Percentiles rank a stretch among this genome's conserved stretches.
phyloP scores from a whole-genome alignment of 1,140 invertebrate genomes.

The Neodiprion fabricii region DNA sequence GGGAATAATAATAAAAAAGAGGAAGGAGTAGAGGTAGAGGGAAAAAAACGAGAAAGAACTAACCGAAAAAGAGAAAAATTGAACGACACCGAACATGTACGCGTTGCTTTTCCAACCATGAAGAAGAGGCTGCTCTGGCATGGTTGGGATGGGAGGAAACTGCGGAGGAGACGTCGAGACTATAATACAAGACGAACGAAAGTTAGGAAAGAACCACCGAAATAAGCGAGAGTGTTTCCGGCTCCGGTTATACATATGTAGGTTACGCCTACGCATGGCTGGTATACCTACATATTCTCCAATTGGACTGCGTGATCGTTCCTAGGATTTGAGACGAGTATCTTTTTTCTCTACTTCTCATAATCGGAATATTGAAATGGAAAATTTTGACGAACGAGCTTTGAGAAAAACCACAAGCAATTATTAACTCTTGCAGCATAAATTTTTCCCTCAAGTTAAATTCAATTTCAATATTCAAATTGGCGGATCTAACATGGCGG shows the following conservation, averaged over 20 bases:
- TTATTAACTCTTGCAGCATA: too few species aligned
- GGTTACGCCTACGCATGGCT: background rate
- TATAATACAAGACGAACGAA: background rate
- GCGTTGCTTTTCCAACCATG: background rate
- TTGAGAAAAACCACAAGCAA: too few species aligned
- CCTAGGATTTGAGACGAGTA: too few species aligned
- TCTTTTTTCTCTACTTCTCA: too few species aligned
- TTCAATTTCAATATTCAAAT: too few species aligned
- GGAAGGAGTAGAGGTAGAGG: background rate
- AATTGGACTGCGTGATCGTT: background rate
- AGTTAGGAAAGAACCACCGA: constrained; percentile 8
- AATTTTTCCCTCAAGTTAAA: too few species aligned
- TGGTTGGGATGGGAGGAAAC: background rate
- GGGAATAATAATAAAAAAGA: background rate
- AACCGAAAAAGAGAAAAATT: background rate
- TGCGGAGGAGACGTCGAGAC: background rate
- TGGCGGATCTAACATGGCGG: too few species aligned
- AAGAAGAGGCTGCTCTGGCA: background rate
- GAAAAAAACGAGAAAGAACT: background rate
- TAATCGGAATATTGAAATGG: too few species aligned
- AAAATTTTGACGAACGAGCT: too few species aligned
- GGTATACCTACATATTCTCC: background rate
- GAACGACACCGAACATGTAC: background rate
- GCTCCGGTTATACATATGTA: background rate
- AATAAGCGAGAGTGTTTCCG: too few species aligned